Evolutionary conservation across 2,797 vertebrate species (phyloP).

Genomic region (Gymnothorax javanicus): DNA sequence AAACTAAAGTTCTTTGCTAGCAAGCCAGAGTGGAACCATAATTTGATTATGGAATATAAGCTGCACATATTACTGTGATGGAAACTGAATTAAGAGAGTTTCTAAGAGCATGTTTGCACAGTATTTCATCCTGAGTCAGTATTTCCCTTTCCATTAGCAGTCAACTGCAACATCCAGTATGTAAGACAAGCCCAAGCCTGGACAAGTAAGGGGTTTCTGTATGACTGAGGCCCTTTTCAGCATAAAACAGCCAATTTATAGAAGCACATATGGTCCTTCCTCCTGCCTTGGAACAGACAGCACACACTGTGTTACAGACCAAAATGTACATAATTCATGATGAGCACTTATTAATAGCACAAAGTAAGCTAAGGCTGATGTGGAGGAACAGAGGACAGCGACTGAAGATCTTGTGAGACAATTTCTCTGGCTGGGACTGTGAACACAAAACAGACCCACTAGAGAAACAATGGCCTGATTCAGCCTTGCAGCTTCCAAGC

Average conservation of each 20-base stretch:
- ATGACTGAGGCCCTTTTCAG: slow-evolving; percentile 50
- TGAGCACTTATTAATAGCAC: not conserved
- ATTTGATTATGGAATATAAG: not conserved
- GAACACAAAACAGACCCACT: not conserved
- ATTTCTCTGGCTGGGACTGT: not conserved
- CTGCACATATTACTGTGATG: not conserved
- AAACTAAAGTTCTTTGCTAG: not conserved
- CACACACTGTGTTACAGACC: not conserved
- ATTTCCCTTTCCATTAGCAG: slow-evolving; percentile 51
- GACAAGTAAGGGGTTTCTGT: slow-evolving; percentile 47
- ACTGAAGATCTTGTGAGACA: not conserved
- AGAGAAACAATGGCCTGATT: not conserved
- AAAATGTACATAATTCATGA: not conserved
- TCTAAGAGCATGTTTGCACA: slow-evolving; percentile 39
- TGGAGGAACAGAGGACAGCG: not conserved
- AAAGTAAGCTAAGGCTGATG: not conserved
- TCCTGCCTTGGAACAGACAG: not conserved
- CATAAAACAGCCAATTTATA: slow-evolving; percentile 53
- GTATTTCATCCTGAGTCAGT: slow-evolving; percentile 44
- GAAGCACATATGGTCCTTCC: slow-evolving; percentile 33
- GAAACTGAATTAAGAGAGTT: not conserved
- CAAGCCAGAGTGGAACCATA: not conserved
- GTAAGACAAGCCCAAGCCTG: slow-evolving; percentile 56
- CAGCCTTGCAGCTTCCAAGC: not conserved
- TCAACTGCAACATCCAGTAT: slow-evolving; percentile 56